Percentiles rank a stretch among this genome's conserved stretches.
These are phyloP conservation scores for Aphaenogaster ashmeadi DNA, from an alignment of 1,140 invertebrate species.

Conservation along the genomic window DNA sequence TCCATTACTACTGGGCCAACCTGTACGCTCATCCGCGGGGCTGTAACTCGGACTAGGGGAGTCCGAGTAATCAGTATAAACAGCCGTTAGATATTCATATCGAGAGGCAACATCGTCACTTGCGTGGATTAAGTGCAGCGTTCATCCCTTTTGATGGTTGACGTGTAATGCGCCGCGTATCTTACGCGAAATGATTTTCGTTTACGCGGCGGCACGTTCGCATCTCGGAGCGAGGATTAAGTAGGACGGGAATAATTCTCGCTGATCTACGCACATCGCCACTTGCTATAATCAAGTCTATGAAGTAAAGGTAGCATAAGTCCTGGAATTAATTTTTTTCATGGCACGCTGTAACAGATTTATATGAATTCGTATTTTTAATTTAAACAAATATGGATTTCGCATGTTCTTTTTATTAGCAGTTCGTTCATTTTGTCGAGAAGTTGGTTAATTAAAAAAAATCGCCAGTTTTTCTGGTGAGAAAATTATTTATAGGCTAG, in stretches of 20 bases:
- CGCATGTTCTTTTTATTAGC: neutral
- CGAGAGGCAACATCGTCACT: conserved; percentile 54
- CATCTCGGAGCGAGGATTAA: conserved; percentile 15
- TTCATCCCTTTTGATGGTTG: conserved; percentile 53
- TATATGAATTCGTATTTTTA: neutral
- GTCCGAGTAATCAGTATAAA: conserved; percentile 20
- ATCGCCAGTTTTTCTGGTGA: neutral
- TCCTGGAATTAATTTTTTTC: neutral
- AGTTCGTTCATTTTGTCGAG: neutral
- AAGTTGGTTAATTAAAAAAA: neutral
- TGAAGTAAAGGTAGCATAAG: neutral
- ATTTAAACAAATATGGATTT: neutral
- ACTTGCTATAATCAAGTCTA: too few species aligned
- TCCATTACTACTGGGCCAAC: conserved; percentile 47
- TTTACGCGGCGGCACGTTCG: conserved; percentile 55
- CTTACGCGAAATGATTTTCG: conserved; percentile 54
- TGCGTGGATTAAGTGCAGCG: conserved; percentile 39
- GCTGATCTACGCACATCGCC: neutral
- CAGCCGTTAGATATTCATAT: conserved; percentile 71
- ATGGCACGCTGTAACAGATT: neutral
- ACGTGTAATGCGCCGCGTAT: conserved; percentile 4
- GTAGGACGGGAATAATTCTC: neutral
- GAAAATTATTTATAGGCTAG: conserved; percentile 18
- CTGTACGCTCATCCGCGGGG: neutral
- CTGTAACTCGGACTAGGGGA: neutral